A percentile compares a stretch with the other conserved stretches of the same genome.
Evolutionary conservation across 1,140 invertebrate genomes (phyloP).

Genomic region (Bombus confusus): DNA sequence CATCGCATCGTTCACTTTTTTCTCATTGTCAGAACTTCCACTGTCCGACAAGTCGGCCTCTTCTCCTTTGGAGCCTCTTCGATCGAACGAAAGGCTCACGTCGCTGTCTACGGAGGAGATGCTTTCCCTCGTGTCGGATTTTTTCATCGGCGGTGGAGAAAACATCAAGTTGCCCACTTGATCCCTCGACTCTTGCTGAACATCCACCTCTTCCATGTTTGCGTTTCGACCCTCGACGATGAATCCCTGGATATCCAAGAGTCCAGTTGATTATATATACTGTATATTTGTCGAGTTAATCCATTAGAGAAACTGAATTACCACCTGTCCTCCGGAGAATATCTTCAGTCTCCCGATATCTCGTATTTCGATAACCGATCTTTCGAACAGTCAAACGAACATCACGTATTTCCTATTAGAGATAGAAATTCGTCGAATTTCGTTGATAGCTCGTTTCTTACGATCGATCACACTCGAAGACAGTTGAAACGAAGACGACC

Average conservation of each 20-base stretch:
- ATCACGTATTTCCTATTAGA: neutral
- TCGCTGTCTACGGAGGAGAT: slow-evolving; percentile 87
- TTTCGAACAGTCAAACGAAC: neutral
- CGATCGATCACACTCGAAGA: neutral
- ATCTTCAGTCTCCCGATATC: neutral
- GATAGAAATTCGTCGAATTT: neutral
- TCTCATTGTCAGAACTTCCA: slow-evolving; percentile 86
- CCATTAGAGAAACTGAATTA: neutral
- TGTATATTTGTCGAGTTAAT: neutral
- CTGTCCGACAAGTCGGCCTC: slow-evolving; percentile 87
- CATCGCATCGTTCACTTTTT: neutral
- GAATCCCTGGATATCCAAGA: neutral
- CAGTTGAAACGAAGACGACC: neutral
- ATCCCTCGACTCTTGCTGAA: slow-evolving; percentile 75
- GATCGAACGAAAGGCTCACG: slow-evolving; percentile 84
- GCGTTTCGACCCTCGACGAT: no score
- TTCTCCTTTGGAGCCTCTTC: slow-evolving; percentile 79
- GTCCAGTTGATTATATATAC: neutral
- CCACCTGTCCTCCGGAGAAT: neutral
- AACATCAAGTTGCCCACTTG: slow-evolving; percentile 74
- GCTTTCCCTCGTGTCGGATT: slow-evolving; percentile 85
- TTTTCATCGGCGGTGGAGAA: slow-evolving; percentile 81
- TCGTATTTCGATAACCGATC: neutral
- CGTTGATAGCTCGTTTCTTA: neutral
- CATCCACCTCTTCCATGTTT: slow-evolving; percentile 72